Conservation (phyloP, 2,797 vertebrate genomes). For the Pyrrhura leucotis region DNA sequence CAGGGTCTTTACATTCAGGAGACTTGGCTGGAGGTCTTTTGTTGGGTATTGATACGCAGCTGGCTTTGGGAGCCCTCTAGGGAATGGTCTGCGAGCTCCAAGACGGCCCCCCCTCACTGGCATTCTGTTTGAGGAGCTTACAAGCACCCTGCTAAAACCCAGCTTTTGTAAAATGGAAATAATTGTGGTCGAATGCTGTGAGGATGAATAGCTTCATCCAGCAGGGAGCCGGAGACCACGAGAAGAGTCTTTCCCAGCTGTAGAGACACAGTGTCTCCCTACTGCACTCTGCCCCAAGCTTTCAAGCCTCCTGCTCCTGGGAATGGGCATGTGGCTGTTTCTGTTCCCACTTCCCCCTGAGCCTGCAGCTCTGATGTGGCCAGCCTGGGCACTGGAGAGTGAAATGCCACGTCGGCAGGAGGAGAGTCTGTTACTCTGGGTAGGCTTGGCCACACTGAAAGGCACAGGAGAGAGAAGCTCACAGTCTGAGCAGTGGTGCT, state of each 20-base stretch:
- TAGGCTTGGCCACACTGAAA: not conserved
- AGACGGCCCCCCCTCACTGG: not conserved
- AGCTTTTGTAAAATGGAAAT: slow-evolving; percentile 24
- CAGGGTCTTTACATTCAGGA: not conserved
- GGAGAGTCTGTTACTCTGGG: not conserved
- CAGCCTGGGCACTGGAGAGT: not conserved
- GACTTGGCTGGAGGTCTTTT: not conserved
- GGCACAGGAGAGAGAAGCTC: not conserved
- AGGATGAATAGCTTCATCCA: not conserved
- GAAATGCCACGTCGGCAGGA: not conserved
- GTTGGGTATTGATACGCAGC: not conserved
- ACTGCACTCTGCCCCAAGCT: not conserved
- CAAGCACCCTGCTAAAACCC: slow-evolving; percentile 1
- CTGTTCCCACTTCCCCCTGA: not conserved
- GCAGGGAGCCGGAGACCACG: not conserved
- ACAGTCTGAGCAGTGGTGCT: not conserved
- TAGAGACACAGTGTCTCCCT: not conserved
- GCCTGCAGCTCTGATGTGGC: not conserved
- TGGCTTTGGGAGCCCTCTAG: not conserved
- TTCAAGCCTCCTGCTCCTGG: not conserved
- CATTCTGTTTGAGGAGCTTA: not conserved
- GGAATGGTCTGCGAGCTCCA: not conserved
- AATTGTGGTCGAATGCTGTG: not conserved
- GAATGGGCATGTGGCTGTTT: not conserved
- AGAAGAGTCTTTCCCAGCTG: not conserved